Evolutionary conservation across 35 echinoderm and acorn worm genomes (phyloP).

Genomic region (Heliocidaris erythrogramma): DNA sequence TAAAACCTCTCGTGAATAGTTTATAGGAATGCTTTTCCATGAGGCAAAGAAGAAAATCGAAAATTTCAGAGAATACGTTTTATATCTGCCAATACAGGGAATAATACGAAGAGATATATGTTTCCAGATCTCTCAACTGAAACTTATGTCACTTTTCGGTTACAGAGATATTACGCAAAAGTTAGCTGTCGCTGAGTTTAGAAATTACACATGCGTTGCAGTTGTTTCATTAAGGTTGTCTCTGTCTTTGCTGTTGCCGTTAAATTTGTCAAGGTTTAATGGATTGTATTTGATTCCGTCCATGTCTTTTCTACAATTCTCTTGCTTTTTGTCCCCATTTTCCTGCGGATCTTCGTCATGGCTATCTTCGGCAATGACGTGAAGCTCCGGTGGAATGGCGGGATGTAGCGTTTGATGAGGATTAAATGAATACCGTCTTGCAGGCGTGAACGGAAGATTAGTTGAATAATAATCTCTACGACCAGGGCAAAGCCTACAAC

Average conservation of each 20-base stretch:
- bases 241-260: constrained; percentile 19
- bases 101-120: not conserved
- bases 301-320: not conserved
- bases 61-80: not conserved
- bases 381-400: not conserved
- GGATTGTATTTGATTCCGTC: not conserved
- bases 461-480: not conserved
- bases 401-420: not conserved
- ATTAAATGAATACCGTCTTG: not conserved
- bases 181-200: not conserved
- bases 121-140: not conserved
- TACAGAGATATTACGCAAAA: not conserved
- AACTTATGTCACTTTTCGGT: not conserved
- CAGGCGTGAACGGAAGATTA: not conserved
- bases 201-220: constrained; percentile 19
- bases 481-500: not conserved
- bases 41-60: not conserved
- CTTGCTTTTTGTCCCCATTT: not conserved
- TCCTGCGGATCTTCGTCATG: constrained; percentile 27
- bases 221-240: not conserved
- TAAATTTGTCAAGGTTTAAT: constrained; percentile 17
- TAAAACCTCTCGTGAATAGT: not conserved
- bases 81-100: not conserved
- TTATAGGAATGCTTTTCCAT: not conserved
- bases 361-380: constrained; percentile 35